These are phyloP conservation scores for Hirundichthys speculiger DNA, from an alignment of 2,113 vertebrate genomes.

Conservation along the genomic window DNA sequence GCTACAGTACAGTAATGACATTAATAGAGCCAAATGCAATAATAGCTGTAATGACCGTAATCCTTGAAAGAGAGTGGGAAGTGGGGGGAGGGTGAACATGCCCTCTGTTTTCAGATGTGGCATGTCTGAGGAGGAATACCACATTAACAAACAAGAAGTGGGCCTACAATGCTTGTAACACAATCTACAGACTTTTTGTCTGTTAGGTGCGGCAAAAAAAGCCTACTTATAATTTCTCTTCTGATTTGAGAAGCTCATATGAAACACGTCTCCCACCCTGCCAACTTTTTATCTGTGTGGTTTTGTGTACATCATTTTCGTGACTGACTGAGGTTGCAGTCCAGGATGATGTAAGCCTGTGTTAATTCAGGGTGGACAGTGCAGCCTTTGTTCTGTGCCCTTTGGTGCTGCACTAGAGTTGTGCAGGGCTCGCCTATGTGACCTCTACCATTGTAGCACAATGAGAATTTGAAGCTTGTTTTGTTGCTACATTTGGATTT, in stretches of 20 bases:
- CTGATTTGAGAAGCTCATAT: slow-evolving; percentile 28
- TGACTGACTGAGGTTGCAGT: slow-evolving; percentile 70
- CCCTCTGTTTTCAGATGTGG: background rate
- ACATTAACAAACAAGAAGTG: slow-evolving; percentile 27
- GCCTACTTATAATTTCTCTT: slow-evolving; percentile 47
- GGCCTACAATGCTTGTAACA: slow-evolving; percentile 4
- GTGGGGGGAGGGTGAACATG: background rate
- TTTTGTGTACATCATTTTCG: slow-evolving; percentile 77
- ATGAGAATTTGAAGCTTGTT: slow-evolving; percentile 79
- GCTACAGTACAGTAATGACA: slow-evolving; percentile 50
- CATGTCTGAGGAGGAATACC: slow-evolving; percentile 22
- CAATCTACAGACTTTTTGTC: slow-evolving; percentile 18
- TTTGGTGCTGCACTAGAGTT: slow-evolving; percentile 71
- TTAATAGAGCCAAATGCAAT: slow-evolving; percentile 61
- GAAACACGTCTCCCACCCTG: slow-evolving; percentile 18
- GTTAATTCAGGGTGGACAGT: slow-evolving; percentile 79
- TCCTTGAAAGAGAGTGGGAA: slow-evolving; percentile 42
- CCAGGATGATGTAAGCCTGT: slow-evolving; percentile 79
- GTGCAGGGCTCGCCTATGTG: slow-evolving; percentile 68
- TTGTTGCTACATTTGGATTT: slow-evolving; percentile 66
- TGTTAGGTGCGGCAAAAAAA: slow-evolving; percentile 47
- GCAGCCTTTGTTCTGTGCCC: slow-evolving; percentile 75
- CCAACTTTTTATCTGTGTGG: slow-evolving; percentile 59
- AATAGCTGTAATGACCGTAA: slow-evolving; percentile 57
- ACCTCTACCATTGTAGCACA: slow-evolving; percentile 73